Conservation (phyloP, 2,113 vertebrate genomes). For the Nothocercus julius region DNA sequence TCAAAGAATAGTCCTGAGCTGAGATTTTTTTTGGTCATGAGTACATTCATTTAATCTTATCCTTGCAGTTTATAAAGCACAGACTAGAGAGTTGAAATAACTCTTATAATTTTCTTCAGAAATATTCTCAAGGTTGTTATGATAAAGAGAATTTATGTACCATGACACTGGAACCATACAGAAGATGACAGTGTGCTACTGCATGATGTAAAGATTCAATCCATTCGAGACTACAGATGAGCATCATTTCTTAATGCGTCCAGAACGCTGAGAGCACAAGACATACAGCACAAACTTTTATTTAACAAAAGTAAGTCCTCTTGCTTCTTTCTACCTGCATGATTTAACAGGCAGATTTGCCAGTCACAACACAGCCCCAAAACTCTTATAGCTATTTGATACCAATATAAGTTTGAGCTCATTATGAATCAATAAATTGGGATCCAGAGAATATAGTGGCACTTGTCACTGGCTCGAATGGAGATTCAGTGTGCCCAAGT, state of each 20-base stretch:
- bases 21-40: neutral
- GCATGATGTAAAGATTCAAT: neutral
- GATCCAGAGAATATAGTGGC: neutral
- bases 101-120: neutral
- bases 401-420: accelerated
- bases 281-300: neutral
- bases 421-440: neutral
- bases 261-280: neutral
- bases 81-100: neutral
- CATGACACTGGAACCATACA: neutral
- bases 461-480: neutral
- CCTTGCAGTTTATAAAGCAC: neutral
- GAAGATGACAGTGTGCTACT: neutral
- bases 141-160: neutral
- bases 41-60: neutral
- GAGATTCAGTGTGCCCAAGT: accelerated
- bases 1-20: neutral
- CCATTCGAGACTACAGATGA: neutral
- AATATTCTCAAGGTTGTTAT: neutral
- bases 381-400: neutral
- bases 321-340: neutral
- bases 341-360: neutral
- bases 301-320: accelerated
- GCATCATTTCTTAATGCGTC: neutral
- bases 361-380: neutral